A percentile compares a stretch with the other conserved stretches of the same genome.
Conservation (phyloP, 2,888 invertebrate genomes). For the Drosophila trichaetosa region DNA sequence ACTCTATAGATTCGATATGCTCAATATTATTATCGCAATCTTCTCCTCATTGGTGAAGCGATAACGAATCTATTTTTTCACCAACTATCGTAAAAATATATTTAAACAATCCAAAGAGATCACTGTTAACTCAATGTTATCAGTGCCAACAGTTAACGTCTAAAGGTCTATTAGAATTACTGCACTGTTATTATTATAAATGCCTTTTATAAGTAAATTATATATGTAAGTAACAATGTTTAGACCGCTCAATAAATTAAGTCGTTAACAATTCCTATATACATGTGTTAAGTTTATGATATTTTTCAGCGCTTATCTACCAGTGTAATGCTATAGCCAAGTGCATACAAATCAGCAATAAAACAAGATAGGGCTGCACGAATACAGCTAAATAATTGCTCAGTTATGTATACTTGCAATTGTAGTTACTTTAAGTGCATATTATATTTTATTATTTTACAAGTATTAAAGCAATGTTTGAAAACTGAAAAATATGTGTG, state of each 20-base stretch:
- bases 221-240: no score
- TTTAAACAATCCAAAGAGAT: background rate
- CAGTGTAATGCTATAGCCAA: constrained; percentile 2
- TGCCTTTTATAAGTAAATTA: no score
- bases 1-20: background rate
- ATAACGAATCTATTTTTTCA: background rate
- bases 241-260: background rate
- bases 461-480: background rate
- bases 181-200: background rate
- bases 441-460: background rate
- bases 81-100: background rate
- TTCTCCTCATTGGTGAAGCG: background rate
- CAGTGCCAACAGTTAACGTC: background rate
- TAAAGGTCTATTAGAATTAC: background rate
- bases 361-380: constrained; percentile 13
- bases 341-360: constrained; percentile 1
- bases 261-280: background rate
- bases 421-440: background rate
- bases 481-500: no score
- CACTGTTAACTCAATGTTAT: no score
- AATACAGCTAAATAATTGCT: background rate
- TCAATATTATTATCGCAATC: background rate
- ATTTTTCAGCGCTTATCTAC: background rate
- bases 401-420: background rate
- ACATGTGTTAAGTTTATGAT: background rate